Evolutionary conservation across 2,888 invertebrate species (phyloP).

Genomic region (Falcaria lacertinaria): DNA sequence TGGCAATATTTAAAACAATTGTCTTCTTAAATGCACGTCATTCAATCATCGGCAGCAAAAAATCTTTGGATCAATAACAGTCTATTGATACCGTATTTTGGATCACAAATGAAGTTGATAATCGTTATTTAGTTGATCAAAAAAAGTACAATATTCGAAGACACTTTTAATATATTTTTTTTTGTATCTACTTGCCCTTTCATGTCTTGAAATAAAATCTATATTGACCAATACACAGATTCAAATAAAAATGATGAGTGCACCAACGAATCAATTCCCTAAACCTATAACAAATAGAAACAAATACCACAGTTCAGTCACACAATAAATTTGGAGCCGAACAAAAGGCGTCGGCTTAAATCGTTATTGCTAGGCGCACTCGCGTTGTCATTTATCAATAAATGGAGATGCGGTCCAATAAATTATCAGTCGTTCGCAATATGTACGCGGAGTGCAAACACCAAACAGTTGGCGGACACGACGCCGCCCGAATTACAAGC

Average conservation of each 20-base stretch:
- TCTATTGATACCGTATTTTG: no score
- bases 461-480: slow-evolving; percentile 11
- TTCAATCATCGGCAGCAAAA: no score
- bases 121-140: no score
- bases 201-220: no score
- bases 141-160: no score
- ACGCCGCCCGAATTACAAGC: slow-evolving; percentile 52
- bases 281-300: neutral
- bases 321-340: slow-evolving; percentile 32
- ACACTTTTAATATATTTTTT: no score
- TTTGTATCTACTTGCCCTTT: no score
- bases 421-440: slow-evolving; percentile 50
- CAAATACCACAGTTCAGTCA: slow-evolving; percentile 4
- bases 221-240: neutral
- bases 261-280: neutral
- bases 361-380: slow-evolving; percentile 34
- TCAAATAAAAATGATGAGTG: slow-evolving; percentile 3
- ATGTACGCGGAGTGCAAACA: slow-evolving; percentile 50
- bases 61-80: no score
- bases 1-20: no score
- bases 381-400: slow-evolving; percentile 52
- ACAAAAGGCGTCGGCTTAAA: slow-evolving; percentile 37
- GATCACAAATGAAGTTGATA: no score
- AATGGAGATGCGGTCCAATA: slow-evolving; percentile 54
- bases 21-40: no score